Evolutionary conservation across 2,888 invertebrate species (phyloP), one percentile per base, ranked within the genome.

Genomic region (Rhaphigaster nebulosa): DNA sequence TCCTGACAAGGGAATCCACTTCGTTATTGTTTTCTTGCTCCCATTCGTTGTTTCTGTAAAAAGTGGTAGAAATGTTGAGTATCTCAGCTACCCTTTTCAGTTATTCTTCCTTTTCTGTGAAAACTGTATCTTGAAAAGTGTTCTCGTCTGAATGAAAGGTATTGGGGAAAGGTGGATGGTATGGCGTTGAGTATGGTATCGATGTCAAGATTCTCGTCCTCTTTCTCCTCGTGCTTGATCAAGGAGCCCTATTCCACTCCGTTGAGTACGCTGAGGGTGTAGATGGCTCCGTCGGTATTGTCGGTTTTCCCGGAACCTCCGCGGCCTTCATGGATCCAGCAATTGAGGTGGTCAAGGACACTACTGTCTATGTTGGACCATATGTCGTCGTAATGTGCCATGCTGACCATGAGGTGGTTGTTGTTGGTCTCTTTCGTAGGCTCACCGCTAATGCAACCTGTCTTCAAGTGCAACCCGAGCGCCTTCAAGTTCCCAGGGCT

Each of bases 191-290:
- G 94, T 93, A 97, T 96, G 89, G 97, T 96, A 93, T 97, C 97
- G 92, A 97, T 95, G 94, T 97, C 97, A 52, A 92, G 52, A 18
- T 92, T 91, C 84, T 95, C 23, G 94, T 94, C 94, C 95, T 94
- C 97, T 95, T 92, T 96, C 95, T 94, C 95, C 95, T 93, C 96
- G 94, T 94, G 95, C 94, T 93, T 95, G 94, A 93, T 95, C 94
- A 93, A 95, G 92, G 93, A 94, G 87, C 91, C 92, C 80, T 92
- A 92, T 93, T 93, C 93, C 95, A 94, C 94, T n/a, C 96, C 97
- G 94, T 97, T 97, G 93, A 98, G 95, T 93, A 97, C 97, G 93
- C 97, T 97, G 92, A 98, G 94, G 91, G 97, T 97, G 94, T 97
- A 97, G 93, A 97, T 97, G 93, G 96, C 96, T 92, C 97, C 97